A percentile compares a stretch with the other conserved stretches of the same genome.
These are phyloP conservation scores for Solenopsis invicta DNA, from an alignment of 1,140 invertebrate genomes.

Conservation along the genomic window DNA sequence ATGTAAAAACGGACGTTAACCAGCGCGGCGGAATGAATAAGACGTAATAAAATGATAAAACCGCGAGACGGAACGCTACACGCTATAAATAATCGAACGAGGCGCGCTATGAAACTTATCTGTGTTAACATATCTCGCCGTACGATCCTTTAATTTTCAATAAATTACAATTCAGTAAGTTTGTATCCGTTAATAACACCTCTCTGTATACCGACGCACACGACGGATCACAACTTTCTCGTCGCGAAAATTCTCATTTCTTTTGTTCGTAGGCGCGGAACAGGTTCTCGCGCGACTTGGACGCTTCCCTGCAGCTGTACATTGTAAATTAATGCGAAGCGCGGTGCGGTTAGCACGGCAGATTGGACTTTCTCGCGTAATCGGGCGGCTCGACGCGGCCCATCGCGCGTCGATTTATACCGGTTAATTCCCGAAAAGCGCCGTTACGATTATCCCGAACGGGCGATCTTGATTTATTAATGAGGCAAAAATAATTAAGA, in stretches of 20 bases:
- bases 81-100: conserved; percentile 14
- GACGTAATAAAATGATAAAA: conserved; percentile 38
- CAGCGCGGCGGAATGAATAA: background rate
- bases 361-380: conserved; percentile 51
- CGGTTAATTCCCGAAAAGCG: conserved; percentile 51
- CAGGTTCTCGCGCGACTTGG: conserved; percentile 27
- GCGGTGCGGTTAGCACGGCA: conserved; percentile 16
- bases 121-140: background rate
- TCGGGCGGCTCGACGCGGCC: conserved; percentile 5
- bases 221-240: conserved; percentile 2
- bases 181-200: conserved; percentile 36
- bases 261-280: conserved; percentile 37
- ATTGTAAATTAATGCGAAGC: conserved; percentile 50
- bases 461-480: conserved; percentile 71
- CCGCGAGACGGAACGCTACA: background rate
- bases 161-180: conserved; percentile 34
- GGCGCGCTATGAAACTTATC: background rate
- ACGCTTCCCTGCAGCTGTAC: conserved; percentile 8
- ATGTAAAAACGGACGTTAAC: conserved; percentile 17
- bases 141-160: conserved; percentile 24
- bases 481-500: conserved; percentile 73
- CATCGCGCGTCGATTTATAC: conserved; percentile 46
- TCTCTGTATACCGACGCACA: background rate
- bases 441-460: conserved; percentile 47
- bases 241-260: conserved; percentile 25